Percentiles rank a stretch among this genome's conserved stretches.
Evolutionary conservation across 2,113 vertebrate genomes (phyloP).

Genomic region (Salminus brasiliensis): DNA sequence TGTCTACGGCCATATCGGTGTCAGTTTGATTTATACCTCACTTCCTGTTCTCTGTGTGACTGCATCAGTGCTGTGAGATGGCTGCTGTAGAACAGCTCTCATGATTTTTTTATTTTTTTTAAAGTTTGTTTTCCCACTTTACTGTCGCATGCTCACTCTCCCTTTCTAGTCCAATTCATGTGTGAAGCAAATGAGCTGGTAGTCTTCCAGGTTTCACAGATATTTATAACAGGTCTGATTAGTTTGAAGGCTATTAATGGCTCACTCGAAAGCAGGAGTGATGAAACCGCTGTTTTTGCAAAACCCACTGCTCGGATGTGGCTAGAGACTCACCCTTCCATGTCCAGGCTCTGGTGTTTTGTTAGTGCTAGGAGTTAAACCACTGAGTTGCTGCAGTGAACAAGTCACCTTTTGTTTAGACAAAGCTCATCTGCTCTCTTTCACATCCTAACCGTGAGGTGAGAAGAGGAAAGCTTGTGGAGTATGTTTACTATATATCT

Average conservation of each 20-base stretch:
- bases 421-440: constrained; percentile 21
- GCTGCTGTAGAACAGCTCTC: background rate
- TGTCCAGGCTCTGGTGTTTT: background rate
- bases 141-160: too few relatives aligned
- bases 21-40: constrained; percentile 48
- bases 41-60: constrained; percentile 45
- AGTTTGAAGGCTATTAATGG: background rate
- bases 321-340: background rate
- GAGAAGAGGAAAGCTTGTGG: constrained; percentile 31
- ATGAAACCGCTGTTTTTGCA: background rate
- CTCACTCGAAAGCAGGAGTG: background rate
- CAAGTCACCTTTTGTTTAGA: constrained; percentile 48
- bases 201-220: background rate
- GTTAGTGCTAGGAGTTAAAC: background rate
- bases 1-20: constrained; percentile 14
- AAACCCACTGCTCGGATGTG: background rate
- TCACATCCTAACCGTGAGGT: constrained; percentile 14
- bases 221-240: background rate
- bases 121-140: background rate
- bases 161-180: too few relatives aligned
- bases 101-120: background rate
- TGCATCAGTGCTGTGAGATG: constrained; percentile 5
- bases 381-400: constrained; percentile 10
- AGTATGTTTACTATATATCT: constrained; percentile 20
- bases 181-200: background rate